Conservation (phyloP, 1,140 invertebrate genomes). For the Temnothorax curvispinosus region DNA sequence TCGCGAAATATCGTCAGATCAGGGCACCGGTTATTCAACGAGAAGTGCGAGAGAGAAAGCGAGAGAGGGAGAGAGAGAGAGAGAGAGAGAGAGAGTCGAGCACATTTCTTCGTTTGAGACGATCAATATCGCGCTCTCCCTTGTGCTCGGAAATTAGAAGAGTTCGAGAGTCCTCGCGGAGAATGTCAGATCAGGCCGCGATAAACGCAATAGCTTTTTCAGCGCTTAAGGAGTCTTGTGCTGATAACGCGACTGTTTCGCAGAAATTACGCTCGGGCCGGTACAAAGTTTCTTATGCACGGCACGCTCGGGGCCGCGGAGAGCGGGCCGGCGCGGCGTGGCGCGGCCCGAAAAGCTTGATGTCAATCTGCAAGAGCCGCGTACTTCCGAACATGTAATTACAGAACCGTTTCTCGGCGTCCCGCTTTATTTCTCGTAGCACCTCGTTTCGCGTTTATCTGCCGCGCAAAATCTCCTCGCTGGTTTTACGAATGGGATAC, state of each 20-base stretch:
- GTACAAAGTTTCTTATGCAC: slow-evolving; percentile 58
- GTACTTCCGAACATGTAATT: slow-evolving; percentile 62
- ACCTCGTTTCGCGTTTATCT: slow-evolving; percentile 58
- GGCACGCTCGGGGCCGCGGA: slow-evolving; percentile 23
- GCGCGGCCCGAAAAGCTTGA: slow-evolving; percentile 47
- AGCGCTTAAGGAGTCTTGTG: slow-evolving; percentile 33
- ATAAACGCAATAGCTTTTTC: slow-evolving; percentile 57
- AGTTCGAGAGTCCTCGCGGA: slow-evolving; percentile 50
- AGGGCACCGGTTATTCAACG: background rate
- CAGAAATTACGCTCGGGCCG: slow-evolving; percentile 38
- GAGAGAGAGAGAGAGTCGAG: background rate
- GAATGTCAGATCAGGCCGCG: slow-evolving; percentile 48
- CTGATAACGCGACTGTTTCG: slow-evolving; percentile 54
- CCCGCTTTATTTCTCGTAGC: slow-evolving; percentile 58
- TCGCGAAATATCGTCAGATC: slow-evolving; percentile 35
- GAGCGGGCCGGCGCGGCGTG: background rate
- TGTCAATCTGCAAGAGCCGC: slow-evolving; percentile 56
- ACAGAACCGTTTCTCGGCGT: slow-evolving; percentile 55
- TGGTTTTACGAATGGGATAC: slow-evolving; percentile 27
- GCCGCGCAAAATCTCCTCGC: slow-evolving; percentile 42
- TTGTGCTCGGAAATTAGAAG: slow-evolving; percentile 39
- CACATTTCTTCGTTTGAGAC: slow-evolving; percentile 4
- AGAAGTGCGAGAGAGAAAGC: background rate
- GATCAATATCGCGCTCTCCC: slow-evolving; percentile 49
- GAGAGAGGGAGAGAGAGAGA: background rate